Conservation (phyloP, 2,888 invertebrate genomes). For the Tipula confusa region DNA sequence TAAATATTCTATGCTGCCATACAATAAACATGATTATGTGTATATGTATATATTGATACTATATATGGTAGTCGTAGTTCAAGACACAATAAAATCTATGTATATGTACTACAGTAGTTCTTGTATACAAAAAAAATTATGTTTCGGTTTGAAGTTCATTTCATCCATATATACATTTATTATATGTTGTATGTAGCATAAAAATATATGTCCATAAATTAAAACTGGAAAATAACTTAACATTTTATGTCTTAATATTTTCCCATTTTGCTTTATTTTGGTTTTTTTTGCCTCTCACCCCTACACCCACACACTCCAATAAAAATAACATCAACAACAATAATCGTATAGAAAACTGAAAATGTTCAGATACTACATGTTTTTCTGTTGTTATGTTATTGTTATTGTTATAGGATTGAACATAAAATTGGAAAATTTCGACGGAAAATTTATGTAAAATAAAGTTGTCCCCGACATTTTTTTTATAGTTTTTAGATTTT, state of each 20-base stretch:
- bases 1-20: neutral
- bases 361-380: too few relatives aligned
- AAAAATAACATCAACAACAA: neutral
- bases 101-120: neutral
- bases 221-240: neutral
- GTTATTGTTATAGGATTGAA: too few relatives aligned
- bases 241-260: slow-evolving; percentile 4
- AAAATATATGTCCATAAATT: slow-evolving; percentile 9
- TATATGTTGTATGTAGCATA: neutral
- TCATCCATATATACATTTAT: neutral
- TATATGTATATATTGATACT: too few relatives aligned
- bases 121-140: neutral
- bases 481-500: too few relatives aligned
- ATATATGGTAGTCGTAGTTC: neutral
- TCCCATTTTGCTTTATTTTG: neutral
- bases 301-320: neutral
- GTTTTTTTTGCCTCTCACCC: neutral
- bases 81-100: neutral
- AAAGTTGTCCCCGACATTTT: too few relatives aligned
- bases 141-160: neutral
- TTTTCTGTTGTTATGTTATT: too few relatives aligned
- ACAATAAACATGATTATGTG: neutral
- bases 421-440: too few relatives aligned
- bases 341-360: too few relatives aligned
- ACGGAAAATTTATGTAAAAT: too few relatives aligned